phyloP scores from a whole-genome alignment of 64 coral and sea anemone species.

The Catalaphyllia jardinei region DNA sequence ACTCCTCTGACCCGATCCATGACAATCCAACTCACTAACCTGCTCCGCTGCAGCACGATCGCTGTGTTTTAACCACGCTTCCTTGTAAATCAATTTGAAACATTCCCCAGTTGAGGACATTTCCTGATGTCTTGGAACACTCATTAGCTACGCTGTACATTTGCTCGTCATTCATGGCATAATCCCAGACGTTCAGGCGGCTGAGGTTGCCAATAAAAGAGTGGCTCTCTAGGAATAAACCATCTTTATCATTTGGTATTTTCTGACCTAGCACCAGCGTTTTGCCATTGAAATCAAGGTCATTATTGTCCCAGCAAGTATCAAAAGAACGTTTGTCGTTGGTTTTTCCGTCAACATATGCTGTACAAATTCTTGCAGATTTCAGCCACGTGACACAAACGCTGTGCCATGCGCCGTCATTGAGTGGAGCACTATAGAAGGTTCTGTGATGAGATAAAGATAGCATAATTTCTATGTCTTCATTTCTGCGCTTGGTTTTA shows the following conservation, averaged over 20 bases:
- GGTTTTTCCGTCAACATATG: slow-evolving; percentile 18
- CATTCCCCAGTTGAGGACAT: neutral
- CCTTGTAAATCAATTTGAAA: neutral
- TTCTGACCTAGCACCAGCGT: neutral
- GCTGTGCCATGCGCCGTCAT: neutral
- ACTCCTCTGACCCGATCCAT: neutral
- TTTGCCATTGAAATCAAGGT: neutral
- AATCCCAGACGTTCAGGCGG: slow-evolving; percentile 4
- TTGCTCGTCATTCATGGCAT: neutral
- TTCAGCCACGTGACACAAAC: neutral
- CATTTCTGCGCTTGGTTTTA: too few species aligned
- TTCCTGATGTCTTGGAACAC: neutral
- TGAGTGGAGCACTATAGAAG: slow-evolving; percentile 6
- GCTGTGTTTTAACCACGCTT: neutral
- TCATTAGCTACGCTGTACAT: neutral
- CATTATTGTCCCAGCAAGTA: neutral
- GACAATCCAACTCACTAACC: neutral
- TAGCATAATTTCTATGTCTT: neutral
- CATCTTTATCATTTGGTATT: neutral
- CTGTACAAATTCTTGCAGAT: neutral
- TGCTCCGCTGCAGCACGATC: neutral
- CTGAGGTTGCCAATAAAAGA: neutral
- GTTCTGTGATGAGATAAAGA: neutral
- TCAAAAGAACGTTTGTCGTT: neutral
- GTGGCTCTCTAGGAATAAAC: neutral